Evolutionary conservation across 2,888 invertebrate species (phyloP), one percentile per base, ranked within the genome.

Genomic region (Metalampra italica): DNA sequence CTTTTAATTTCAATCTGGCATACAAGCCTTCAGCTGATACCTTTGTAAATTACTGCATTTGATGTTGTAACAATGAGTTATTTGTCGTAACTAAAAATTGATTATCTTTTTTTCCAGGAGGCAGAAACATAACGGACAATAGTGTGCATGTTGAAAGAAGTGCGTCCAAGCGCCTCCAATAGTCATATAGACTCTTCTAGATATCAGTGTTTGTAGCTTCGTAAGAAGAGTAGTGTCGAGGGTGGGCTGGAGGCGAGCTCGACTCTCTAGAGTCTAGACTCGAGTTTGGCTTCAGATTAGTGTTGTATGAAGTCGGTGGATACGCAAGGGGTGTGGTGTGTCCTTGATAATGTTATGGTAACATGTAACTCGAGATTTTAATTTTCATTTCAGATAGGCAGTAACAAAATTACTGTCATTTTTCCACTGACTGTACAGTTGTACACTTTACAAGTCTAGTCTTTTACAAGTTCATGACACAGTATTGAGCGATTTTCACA

Each of bases 51-150:
- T n/a, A n/a, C n/a, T n/a, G n/a, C n/a, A n/a, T n/a, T n/a, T n/a
- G n/a, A n/a, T n/a, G n/a, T n/a, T n/a, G n/a, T n/a, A n/a, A n/a
- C n/a, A n/a, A n/a, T n/a, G n/a, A n/a, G n/a, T 22, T 22, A 22
- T 22, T 3, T 22, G 22, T n/a, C n/a, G n/a, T n/a, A n/a, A n/a
- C 22, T 22, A 22, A 22, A 22, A 22, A 22, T 5, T 22, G n/a
- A n/a, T 22, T 22, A 22, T 22, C 22, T 46, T 37, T 44, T 56
- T 55, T 77, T 80, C 32, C 78, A 87, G 87, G 78, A 54, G 71
- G 64, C 68, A 83, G 78, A 78, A 88, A 82, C 66, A 68, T 82
- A 60, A 87, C 88, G 71, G 78, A 85, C 76, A 84, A 80, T 78
- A 81, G 74, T 73, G 83, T 83, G 71, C 72, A 72, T 65, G 75